Base-by-base conservation (phyloP, 1,140 invertebrate genomes). In the Myzus persicae region DNA sequence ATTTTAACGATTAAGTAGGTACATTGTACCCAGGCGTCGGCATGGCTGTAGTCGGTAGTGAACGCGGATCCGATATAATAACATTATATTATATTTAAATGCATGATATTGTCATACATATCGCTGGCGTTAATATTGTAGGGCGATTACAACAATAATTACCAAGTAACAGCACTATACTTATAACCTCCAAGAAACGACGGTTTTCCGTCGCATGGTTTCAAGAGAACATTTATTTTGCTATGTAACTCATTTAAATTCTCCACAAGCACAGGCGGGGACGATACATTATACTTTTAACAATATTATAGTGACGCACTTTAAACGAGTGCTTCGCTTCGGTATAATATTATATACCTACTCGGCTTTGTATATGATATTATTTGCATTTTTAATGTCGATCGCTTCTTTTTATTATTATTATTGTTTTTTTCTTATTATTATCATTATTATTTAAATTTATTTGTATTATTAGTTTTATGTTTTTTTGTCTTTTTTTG, bases 351-450 rank as follows among this genome's bases (percentile, higher is more conserved):
- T n/a, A 8, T 54, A 59, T 2, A 36, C 31, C 1, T 36, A 46
- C 31, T 11, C 22, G 40, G 31, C 44, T 90, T n/a, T 3, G 51
- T 38, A 1, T 42, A 26, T 20, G 51, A 38, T 54, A 89, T 36
- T 51, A 90, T 90, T 67, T 59, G 89, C 89, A 67, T 90, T 90
- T 90, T 90, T 90, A 90, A 90, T 67, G 89, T n/a, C 54, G 20
- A 67, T 90, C 26, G 51, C 7, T 90, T 59, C 51, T 38, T 51
- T 89, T 88, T 84, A 22, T 5, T 76, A 3, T 76, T 76, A 76
- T 18, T 76, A 6, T 76, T 14, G 26, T 14, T 59, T 31, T 59
- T 76, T 5, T 76, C 36, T n/a, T n/a, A n/a, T 76, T 6, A n/a
- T 14, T n/a, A 67, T 67, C 31, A 76, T 76, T 76, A 76, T 76